Conservation (phyloP, 2,113 vertebrate genomes). For the Origma solitaria region DNA sequence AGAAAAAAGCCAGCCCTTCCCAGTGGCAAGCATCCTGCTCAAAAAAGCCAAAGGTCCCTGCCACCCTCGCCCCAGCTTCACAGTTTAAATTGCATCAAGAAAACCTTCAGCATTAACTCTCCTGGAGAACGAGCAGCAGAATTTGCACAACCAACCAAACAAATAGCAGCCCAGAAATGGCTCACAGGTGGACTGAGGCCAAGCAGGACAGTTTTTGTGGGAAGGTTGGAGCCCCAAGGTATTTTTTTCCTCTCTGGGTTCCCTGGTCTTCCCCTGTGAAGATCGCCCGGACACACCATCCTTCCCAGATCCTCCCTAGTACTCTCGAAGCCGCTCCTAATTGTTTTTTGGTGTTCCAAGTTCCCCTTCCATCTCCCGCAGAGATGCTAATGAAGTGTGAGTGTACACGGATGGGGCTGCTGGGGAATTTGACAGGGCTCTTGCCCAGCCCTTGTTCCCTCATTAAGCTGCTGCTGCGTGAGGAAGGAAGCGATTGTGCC, state of each 20-base stretch:
- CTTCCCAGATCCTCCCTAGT: neutral
- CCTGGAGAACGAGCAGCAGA: neutral
- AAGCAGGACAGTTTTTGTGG: neutral
- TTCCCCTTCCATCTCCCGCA: neutral
- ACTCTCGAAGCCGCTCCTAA: neutral
- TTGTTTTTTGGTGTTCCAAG: slow-evolving; percentile 14
- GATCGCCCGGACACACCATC: neutral
- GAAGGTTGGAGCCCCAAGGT: neutral
- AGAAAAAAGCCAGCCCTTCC: neutral
- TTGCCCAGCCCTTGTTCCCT: slow-evolving; percentile 39
- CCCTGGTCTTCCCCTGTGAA: neutral
- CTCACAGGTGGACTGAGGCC: neutral
- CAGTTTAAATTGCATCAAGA: neutral
- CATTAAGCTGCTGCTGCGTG: slow-evolving; percentile 40
- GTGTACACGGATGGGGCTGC: slow-evolving; percentile 7
- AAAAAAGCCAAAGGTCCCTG: neutral
- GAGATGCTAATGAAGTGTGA: slow-evolving; percentile 55
- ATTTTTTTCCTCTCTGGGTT: neutral
- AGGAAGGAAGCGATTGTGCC: neutral
- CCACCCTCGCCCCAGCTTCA: neutral
- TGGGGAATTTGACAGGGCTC: slow-evolving; percentile 39
- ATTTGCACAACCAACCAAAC: neutral
- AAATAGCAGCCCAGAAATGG: neutral
- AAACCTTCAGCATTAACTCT: neutral
- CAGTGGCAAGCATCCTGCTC: neutral